Percentiles rank a stretch among this genome's conserved stretches.
Conservation (phyloP, 2,113 vertebrate species). For the Aphyosemion australe region DNA sequence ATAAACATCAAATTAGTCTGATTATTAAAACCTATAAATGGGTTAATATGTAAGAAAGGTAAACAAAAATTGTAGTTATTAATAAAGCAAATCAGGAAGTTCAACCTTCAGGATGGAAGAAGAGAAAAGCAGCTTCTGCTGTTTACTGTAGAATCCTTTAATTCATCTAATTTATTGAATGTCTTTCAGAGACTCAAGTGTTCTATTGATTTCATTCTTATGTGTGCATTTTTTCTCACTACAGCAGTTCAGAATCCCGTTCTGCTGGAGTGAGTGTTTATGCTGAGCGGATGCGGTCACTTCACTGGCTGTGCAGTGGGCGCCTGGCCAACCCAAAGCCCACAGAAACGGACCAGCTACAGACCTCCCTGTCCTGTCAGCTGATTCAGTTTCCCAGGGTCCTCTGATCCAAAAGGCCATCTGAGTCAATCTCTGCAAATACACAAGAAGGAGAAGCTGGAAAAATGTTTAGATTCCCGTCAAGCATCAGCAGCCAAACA, state of each 20-base stretch:
- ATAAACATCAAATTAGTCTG: too few species aligned
- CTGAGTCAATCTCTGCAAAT: constrained; percentile 77
- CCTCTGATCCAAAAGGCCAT: constrained; percentile 73
- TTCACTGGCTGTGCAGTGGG: constrained; percentile 61
- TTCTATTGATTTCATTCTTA: neutral
- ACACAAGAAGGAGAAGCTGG: constrained; percentile 64
- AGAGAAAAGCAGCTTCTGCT: constrained; percentile 9
- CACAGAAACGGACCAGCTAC: constrained; percentile 52
- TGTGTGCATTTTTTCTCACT: neutral
- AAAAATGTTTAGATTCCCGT: constrained; percentile 64
- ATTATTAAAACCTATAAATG: too few species aligned
- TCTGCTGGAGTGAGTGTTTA: constrained; percentile 55
- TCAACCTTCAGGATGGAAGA: constrained; percentile 22
- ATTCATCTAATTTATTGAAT: neutral
- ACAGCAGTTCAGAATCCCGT: neutral
- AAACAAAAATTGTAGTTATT: neutral
- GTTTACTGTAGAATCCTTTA: constrained; percentile 5
- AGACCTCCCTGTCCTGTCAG: constrained; percentile 73
- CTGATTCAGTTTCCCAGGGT: constrained; percentile 78
- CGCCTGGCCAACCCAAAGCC: constrained; percentile 62
- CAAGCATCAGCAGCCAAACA: constrained; percentile 43
- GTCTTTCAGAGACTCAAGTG: neutral
- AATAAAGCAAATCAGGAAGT: constrained; percentile 41
- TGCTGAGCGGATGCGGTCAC: constrained; percentile 54
- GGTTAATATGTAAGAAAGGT: neutral